Conservation (phyloP, 2,888 invertebrate species). For the Anodontia alba region DNA sequence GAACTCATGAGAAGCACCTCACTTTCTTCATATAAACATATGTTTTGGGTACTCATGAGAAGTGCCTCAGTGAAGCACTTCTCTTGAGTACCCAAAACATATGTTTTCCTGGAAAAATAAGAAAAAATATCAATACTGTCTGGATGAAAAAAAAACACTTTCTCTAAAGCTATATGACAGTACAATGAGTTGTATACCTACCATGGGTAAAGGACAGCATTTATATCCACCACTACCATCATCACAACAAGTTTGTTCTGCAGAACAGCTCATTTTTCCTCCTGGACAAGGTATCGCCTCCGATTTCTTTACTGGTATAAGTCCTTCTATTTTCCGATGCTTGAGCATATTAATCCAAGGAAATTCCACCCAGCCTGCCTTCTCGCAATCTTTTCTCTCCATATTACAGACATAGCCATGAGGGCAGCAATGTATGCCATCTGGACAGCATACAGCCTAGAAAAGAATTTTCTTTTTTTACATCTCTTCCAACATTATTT, state of each 20-base stretch:
- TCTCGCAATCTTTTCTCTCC: constrained; percentile 12
- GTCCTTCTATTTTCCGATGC: not conserved
- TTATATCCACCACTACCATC: not conserved
- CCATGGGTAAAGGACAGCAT: constrained; percentile 41
- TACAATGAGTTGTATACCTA: no score
- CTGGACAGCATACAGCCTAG: constrained; percentile 59
- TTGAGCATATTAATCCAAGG: not conserved
- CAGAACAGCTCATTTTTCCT: not conserved
- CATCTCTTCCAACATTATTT: no score
- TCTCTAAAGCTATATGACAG: no score
- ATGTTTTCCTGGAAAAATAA: no score
- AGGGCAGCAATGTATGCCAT: constrained; percentile 67
- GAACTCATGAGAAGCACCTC: no score
- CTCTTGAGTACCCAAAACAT: no score
- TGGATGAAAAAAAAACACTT: no score
- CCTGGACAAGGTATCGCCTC: constrained; percentile 34
- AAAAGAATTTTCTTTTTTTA: not conserved
- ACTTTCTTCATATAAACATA: no score
- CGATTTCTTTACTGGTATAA: constrained; percentile 20
- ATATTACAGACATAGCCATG: constrained; percentile 56
- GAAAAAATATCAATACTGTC: no score
- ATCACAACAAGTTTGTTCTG: constrained; percentile 2
- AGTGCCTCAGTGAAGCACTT: no score
- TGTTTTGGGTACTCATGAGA: no score
- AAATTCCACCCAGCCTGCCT: not conserved